Base-by-base conservation (phyloP, 1,140 invertebrate genomes). In the Anastrepha ludens region DNA sequence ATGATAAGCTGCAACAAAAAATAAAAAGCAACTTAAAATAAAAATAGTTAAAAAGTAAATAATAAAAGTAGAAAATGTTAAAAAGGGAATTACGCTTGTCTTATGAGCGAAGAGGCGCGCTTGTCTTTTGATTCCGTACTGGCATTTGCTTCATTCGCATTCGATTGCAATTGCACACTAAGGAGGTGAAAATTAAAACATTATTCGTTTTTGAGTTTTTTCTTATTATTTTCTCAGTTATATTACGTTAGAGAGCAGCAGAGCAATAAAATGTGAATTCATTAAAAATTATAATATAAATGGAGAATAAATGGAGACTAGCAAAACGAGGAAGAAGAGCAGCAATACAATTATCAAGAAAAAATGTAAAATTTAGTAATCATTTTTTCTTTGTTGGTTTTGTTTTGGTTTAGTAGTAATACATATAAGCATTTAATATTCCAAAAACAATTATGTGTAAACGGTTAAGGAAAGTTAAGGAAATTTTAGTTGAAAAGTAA, bases 71-170 rank as follows among this genome's bases (percentile, higher is more conserved):
- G 74, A 81, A 81, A 81, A 81, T 81, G 74, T 81, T 81, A 81
- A 81, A 81, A 81, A 90, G 87, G 85, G 89, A 90, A 89, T 93
- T 93, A 93, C 92, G 92, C 92, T 91, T 93, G 92, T 91, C 92
- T 89, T 87, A 86, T 89, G 47, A 89, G 88, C 47, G 87, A 87
- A 87, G 85, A 67, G 60, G 86, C 86, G 65, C 88, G 64, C 81
- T 87, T 67, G 60, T 87, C 88, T 87, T 86, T 87, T 58, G 85
- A 87, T 74, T 70, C 87, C 78, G 55, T 65, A 85, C 74, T 60
- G 86, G 39, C 47, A 85, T 88, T 88, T 62, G 85, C 85, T 60
- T 88, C 87, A 78, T 88, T 74, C 67, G 85, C 67, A 86, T 88
- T 67, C 58, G 74, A 47, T 81, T 81, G 74, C 74, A 81, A 86